Conservation (phyloP, 2,797 vertebrate genomes). For the Lycodopsis pacificus region DNA sequence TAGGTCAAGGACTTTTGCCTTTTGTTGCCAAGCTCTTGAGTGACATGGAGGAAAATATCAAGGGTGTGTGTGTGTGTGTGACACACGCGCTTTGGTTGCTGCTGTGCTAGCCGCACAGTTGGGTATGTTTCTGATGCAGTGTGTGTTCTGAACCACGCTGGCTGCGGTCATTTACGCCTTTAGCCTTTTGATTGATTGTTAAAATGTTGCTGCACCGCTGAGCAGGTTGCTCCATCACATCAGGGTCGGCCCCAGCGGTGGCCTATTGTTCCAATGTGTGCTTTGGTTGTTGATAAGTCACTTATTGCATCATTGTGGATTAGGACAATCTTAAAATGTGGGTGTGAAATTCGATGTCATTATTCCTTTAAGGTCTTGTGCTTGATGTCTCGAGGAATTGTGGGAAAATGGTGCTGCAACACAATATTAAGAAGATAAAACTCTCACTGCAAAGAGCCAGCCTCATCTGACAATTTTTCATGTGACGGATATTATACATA, state of each 20-base stretch:
- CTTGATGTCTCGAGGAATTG: neutral
- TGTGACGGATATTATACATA: neutral
- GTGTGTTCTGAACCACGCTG: constrained; percentile 31
- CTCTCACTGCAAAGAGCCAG: neutral
- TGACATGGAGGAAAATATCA: constrained; percentile 55
- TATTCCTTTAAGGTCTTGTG: neutral
- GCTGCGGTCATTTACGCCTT: constrained; percentile 37
- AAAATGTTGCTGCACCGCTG: constrained; percentile 34
- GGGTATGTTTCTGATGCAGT: constrained; percentile 20
- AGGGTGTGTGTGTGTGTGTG: constrained; percentile 16
- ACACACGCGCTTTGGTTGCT: constrained; percentile 18
- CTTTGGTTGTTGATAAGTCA: neutral
- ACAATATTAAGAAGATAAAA: neutral
- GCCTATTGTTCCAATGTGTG: constrained; percentile 6
- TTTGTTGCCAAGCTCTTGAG: constrained; percentile 39
- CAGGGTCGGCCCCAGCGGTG: constrained; percentile 5
- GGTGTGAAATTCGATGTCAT: neutral
- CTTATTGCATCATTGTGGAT: constrained; percentile 5
- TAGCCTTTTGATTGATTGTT: constrained; percentile 50
- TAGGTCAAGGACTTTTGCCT: constrained; percentile 61
- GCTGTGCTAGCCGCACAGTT: constrained; percentile 38
- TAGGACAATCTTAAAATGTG: neutral
- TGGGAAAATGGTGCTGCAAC: neutral
- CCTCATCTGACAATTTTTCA: neutral
- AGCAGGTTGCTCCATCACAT: constrained; percentile 38